phyloP scores from a whole-genome alignment of 2,888 invertebrate genomes.

The Anarsia innoxiella region DNA sequence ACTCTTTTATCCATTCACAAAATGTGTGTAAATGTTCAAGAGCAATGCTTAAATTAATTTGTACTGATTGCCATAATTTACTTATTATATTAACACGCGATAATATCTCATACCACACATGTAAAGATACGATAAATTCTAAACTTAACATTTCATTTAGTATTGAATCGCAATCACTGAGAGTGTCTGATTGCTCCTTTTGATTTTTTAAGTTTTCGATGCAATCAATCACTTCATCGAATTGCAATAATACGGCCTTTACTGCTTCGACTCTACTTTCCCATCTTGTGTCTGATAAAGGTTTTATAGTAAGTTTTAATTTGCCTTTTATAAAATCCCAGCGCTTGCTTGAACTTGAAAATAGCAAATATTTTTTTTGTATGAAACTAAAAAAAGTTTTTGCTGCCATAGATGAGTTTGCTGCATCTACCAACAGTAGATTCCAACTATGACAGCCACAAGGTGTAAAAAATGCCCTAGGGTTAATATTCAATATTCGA shows the following conservation, averaged over 20 bases:
- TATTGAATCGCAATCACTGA: constrained; percentile 15
- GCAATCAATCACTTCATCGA: constrained; percentile 16
- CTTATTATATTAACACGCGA: too few species aligned
- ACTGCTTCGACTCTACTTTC: constrained; percentile 17
- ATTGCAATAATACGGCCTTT: constrained; percentile 15
- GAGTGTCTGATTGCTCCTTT: constrained; percentile 14
- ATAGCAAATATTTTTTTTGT: constrained; percentile 6
- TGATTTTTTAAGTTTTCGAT: constrained; percentile 15
- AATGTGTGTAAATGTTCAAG: constrained; percentile 11
- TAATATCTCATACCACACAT: too few species aligned
- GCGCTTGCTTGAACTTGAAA: constrained; percentile 16
- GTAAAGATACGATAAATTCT: too few species aligned
- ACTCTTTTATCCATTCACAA: constrained; percentile 11
- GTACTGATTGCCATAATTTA: too few species aligned
- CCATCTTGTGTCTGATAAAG: constrained; percentile 14
- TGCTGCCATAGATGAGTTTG: neutral
- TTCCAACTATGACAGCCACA: constrained; percentile 15
- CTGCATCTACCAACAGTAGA: constrained; percentile 15
- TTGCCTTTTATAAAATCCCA: constrained; percentile 14
- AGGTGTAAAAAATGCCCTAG: constrained; percentile 11
- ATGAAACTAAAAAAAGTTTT: constrained; percentile 12
- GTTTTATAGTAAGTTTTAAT: constrained; percentile 15
- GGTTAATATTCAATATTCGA: constrained; percentile 11
- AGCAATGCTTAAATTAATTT: too few species aligned
- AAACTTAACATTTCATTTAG: too few species aligned